These are phyloP conservation scores for Epistrophe grossulariae DNA, from an alignment of 2,888 invertebrate species.

Conservation along the genomic window DNA sequence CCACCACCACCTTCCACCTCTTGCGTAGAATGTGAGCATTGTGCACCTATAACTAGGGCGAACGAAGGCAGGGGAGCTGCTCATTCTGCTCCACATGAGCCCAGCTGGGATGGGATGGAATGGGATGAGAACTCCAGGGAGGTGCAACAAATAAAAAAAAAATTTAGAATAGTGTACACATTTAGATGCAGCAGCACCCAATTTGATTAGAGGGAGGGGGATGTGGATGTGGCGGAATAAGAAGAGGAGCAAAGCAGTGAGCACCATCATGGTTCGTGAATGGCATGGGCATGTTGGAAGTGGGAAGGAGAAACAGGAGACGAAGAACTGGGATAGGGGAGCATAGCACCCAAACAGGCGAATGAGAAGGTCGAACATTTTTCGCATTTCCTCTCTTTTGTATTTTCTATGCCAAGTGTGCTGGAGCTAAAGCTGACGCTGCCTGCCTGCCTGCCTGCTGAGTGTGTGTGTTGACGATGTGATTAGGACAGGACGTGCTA, in stretches of 20 bases:
- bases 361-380: conserved; percentile 76
- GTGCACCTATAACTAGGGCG: conserved; percentile 64
- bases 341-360: conserved; percentile 69
- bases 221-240: conserved; percentile 16
- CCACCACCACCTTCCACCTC: conserved; percentile 60
- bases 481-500: conserved; percentile 71
- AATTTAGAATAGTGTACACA: conserved; percentile 62
- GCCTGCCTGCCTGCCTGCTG: conserved; percentile 25
- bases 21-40: conserved; percentile 67
- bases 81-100: conserved; percentile 58
- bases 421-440: conserved; percentile 33
- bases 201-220: conserved; percentile 60
- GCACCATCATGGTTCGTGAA: conserved; percentile 41
- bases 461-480: conserved; percentile 67
- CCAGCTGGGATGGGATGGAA: conserved; percentile 39
- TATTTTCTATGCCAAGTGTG: conserved; percentile 73
- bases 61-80: conserved; percentile 38
- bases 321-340: conserved; percentile 18
- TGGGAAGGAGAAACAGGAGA: not conserved
- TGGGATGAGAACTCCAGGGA: conserved; percentile 41
- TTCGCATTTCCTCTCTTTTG: conserved; percentile 76
- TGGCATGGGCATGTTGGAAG: conserved; percentile 24
- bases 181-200: conserved; percentile 59
- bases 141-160: conserved; percentile 34
- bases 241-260: conserved; percentile 49